Base-by-base conservation (phyloP, 2,797 vertebrate genomes). In the Rhynchonycteris naso region DNA sequence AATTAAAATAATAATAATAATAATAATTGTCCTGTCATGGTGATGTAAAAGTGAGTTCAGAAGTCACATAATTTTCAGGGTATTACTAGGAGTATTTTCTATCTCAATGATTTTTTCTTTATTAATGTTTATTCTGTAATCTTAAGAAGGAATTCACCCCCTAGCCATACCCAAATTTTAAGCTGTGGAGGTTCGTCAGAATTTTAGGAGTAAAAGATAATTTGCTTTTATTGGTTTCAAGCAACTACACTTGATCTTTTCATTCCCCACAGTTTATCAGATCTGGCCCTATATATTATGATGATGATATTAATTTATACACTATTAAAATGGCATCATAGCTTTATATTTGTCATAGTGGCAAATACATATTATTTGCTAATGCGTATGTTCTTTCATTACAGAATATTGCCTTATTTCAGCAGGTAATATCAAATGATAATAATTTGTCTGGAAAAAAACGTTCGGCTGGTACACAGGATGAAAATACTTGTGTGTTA, bases 311-410 rank as follows among this genome's bases (percentile, higher is more conserved):
- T 82, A 79, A 90, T 24, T 66, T 84, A 90, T 59, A 80, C 22
- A 47, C 43, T 93, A 75, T 74, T 71, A 82, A 71, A 82, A 78
- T 91, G 19, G 30, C 74, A 75, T 54, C 43, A 63, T 52, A 69
- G 43, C 33, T 71, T 87, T 90, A 52, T 65, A 65, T 88, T 58
- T 76, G 24, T 82, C 38, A 87, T n/a, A 47, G 43, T 54, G 30
- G 22, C 52, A 83, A 92, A 26, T 81, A n/a, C n/a, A n/a, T n/a
- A 56, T 59, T 54, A 71, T 83, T 94, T 88, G 71, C 12, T 74
- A 61, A 78, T 35, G 83, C 72, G 26, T 68, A 56, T 26, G 5
- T 65, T 88, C 65, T 72, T 22, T 33, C 21, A 80, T n/a, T 78
- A 78, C 16, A 28, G 83, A 86, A 79, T 79, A 66, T 84, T 83